Evolutionary conservation across 2,797 vertebrate species (phyloP).

Genomic region (Dendrocincla tyrannina): DNA sequence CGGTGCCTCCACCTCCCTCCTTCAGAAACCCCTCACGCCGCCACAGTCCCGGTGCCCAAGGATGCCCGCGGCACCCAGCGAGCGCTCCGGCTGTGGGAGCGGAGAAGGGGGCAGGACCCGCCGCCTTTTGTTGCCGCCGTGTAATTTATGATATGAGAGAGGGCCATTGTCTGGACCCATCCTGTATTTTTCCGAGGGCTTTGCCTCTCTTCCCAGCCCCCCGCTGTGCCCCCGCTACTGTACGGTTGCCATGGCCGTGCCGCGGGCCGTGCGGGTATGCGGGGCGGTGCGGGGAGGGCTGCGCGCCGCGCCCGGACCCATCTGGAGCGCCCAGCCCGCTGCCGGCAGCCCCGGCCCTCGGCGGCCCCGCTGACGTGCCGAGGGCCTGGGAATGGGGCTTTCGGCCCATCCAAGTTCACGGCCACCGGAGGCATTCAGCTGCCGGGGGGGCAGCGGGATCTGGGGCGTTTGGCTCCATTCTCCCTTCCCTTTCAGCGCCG

Average conservation of each 20-base stretch:
- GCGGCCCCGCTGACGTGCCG: conserved; percentile 51
- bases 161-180: conserved; percentile 42
- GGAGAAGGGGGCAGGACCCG: background rate
- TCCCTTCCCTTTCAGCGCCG: conserved; percentile 55
- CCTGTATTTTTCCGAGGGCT: conserved; percentile 60
- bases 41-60: rapidly evolving
- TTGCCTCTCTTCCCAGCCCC: conserved; percentile 75
- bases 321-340: conserved; percentile 55
- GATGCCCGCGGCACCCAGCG: background rate
- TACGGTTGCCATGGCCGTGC: conserved; percentile 79
- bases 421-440: conserved; percentile 65
- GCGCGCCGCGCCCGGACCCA: background rate
- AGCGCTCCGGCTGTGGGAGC: background rate
- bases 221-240: conserved; percentile 62
- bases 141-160: conserved; percentile 61
- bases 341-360: conserved; percentile 33
- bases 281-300: conserved; percentile 46
- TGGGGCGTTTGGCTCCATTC: conserved; percentile 60
- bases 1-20: background rate
- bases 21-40: rapidly evolving
- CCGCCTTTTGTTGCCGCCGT: conserved; percentile 3
- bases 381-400: conserved; percentile 73
- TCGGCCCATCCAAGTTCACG: conserved; percentile 63
- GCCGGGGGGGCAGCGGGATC: background rate
- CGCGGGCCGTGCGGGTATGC: background rate